Evolutionary conservation across 2,797 vertebrate species (phyloP).

Genomic region (Valencia hispanica): DNA sequence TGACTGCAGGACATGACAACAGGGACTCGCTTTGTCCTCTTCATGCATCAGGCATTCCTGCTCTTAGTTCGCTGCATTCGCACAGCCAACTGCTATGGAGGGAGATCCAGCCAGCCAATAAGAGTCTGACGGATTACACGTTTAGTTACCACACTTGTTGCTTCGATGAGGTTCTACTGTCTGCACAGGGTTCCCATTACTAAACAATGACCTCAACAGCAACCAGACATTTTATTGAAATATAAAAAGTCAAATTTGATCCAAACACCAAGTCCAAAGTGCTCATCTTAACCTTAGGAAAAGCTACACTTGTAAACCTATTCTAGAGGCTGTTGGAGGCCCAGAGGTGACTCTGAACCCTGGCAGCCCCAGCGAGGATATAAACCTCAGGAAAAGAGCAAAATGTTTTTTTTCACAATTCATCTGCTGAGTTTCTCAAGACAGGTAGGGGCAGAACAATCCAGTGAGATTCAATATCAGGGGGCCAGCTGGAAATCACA

Average conservation of each 20-base stretch:
- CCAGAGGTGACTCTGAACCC: no score
- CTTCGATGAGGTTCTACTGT: not conserved
- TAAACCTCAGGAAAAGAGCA: not conserved
- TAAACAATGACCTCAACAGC: not conserved
- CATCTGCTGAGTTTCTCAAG: no score
- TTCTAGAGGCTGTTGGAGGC: not conserved
- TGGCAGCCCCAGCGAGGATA: not conserved
- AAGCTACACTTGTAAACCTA: not conserved
- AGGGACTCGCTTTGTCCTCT: not conserved
- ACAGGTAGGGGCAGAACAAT: not conserved
- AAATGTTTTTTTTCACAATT: not conserved
- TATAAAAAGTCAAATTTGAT: not conserved
- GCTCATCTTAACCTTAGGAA: slow-evolving; percentile 1
- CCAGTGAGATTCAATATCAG: slow-evolving; percentile 11
- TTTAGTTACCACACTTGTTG: not conserved
- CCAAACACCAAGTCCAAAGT: not conserved
- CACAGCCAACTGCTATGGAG: not conserved
- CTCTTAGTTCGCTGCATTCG: not conserved
- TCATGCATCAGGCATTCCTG: slow-evolving; percentile 7
- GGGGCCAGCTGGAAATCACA: slow-evolving; percentile 77
- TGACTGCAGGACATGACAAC: not conserved
- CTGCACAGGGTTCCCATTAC: not conserved
- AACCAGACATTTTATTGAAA: not conserved
- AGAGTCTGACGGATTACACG: not conserved
- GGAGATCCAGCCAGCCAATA: not conserved